A percentile compares a stretch with the other conserved stretches of the same genome.
Evolutionary conservation across 2,113 vertebrate genomes (phyloP).

Genomic region (Mirza zaza): DNA sequence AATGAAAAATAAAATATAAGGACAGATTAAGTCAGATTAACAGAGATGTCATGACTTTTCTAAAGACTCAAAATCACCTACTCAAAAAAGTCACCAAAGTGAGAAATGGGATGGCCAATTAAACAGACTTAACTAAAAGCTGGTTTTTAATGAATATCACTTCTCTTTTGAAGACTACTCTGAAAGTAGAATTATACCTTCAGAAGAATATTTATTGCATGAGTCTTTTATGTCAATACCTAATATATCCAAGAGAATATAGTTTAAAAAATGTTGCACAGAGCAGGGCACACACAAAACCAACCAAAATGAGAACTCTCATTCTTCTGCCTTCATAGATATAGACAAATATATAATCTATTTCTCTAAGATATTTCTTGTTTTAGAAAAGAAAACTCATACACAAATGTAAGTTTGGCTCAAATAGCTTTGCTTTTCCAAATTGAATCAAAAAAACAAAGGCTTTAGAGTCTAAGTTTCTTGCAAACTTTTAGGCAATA

Average conservation of each 20-base stretch:
- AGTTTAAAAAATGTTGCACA: slow-evolving; percentile 10
- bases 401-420: neutral
- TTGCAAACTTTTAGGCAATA: slow-evolving; percentile 53
- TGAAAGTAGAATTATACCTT: neutral
- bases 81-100: slow-evolving; percentile 28
- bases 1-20: slow-evolving; percentile 52
- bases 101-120: neutral
- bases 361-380: neutral
- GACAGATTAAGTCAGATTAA: slow-evolving; percentile 3
- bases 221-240: neutral
- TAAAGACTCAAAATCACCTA: slow-evolving; percentile 33
- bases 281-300: neutral
- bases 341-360: neutral
- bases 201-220: neutral
- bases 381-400: neutral
- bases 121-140: neutral
- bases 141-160: neutral
- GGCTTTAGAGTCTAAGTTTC: neutral
- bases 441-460: neutral
- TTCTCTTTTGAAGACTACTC: slow-evolving; percentile 45
- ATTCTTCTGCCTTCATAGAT: slow-evolving; percentile 19
- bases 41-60: slow-evolving; percentile 29
- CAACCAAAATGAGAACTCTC: neutral
- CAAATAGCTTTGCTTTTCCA: neutral
- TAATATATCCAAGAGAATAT: neutral